Evolutionary conservation across 2,888 invertebrate genomes (phyloP), one percentile per base, ranked within the genome.

Genomic region (Fissipunctia ypsillon): DNA sequence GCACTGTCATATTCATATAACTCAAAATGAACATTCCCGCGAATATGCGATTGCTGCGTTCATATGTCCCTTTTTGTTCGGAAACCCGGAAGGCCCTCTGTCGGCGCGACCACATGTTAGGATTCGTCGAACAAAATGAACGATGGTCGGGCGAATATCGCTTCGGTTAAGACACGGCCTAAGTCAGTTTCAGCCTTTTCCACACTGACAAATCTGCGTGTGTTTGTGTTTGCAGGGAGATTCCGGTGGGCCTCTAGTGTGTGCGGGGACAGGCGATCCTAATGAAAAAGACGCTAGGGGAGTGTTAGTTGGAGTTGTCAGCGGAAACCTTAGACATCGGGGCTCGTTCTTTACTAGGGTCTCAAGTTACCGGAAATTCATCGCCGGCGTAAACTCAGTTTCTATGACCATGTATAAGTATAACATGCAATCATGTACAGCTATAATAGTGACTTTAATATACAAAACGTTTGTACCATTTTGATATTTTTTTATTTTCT

Each of bases 201-300:
- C 3, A 48, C 10, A 48, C 28, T 45, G 45, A n/a, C 19, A 43
- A 45, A 19, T 19, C 14, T 45, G 16, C 28, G 19, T 19, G 0
- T 54, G n/a, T 78, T 43, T 16, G 12, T 65, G 28, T 67, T 82
- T 78, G 25, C 59, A 94, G 94, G 94, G 94, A 38, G 94, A 95
- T 80, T 94, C 95, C 0, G 95, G 95, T 3, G 94, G 94, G 0
- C 94, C 94, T 2, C 79, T 95, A 12, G 92, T 94, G 0, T 94
- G 94, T 73, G 7, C 48, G 10, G 57, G 77, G 0, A 92, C 93
- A 1, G 82, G 85, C 0, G 92, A 93, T 52, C 89, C 91, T 0
- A 83, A 86, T 0, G 93, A 93, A 61, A 43, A 6, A 1, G 71
- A 56, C 0, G 71, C 57, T 0, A 80, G 78, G 19, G 93, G 93